Evolutionary conservation across 2,113 vertebrate genomes (phyloP).

Genomic region (Catharus bicknelli): DNA sequence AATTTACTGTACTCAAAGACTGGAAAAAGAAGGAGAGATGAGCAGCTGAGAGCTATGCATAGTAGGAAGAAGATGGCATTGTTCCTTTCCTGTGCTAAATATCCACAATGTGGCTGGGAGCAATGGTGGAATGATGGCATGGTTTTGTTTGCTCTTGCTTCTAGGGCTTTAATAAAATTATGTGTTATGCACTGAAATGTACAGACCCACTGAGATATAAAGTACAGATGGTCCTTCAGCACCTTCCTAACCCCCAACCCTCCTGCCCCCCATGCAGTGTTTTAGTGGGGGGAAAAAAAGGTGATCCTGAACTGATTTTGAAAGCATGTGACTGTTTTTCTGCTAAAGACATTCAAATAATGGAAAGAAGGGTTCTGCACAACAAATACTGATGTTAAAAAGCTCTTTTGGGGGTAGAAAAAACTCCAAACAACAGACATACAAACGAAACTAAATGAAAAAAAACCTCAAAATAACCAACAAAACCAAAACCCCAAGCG

Average conservation of each 20-base stretch:
- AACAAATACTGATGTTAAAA: background rate
- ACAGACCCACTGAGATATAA: background rate
- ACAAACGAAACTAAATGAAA: background rate
- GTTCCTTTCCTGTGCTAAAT: background rate
- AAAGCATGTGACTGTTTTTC: background rate
- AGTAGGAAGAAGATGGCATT: background rate
- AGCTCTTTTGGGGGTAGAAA: background rate
- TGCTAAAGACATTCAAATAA: background rate
- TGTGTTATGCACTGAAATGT: background rate
- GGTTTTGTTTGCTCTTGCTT: background rate
- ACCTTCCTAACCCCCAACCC: background rate
- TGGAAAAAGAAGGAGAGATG: background rate
- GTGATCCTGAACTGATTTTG: background rate
- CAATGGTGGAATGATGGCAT: background rate
- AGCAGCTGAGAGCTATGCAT: background rate
- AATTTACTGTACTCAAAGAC: background rate
- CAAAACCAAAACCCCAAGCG: background rate
- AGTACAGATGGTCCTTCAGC: background rate
- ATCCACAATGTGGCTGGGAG: background rate
- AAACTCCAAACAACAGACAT: background rate
- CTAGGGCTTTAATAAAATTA: background rate
- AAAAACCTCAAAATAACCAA: background rate
- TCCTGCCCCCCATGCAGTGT: background rate
- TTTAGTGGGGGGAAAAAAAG: background rate
- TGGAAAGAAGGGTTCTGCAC: background rate